Evolutionary conservation across 2,888 invertebrate genomes (phyloP).

Genomic region (Cerceris ruficornis): DNA sequence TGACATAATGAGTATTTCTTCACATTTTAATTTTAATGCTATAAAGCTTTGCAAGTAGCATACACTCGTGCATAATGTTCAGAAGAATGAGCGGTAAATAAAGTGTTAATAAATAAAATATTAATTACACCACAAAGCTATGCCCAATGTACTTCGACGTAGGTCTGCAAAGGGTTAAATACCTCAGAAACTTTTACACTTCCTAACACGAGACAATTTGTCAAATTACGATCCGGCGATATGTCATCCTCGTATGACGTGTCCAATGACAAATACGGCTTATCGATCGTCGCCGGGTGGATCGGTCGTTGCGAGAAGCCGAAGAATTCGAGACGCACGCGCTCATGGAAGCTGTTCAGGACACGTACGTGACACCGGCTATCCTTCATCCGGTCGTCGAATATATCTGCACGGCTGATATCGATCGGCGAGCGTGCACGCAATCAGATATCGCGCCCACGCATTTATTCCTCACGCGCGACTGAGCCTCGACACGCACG

Average conservation of each 20-base stretch:
- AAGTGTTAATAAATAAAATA: background rate
- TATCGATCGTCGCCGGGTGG: slow-evolving; percentile 38
- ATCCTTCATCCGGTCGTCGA: slow-evolving; percentile 54
- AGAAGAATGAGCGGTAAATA: no score
- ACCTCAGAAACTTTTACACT: background rate
- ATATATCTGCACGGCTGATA: slow-evolving; percentile 55
- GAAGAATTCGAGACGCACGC: slow-evolving; percentile 40
- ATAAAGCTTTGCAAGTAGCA: no score
- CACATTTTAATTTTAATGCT: no score
- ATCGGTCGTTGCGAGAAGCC: background rate
- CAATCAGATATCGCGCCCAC: slow-evolving; percentile 60
- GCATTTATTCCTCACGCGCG: slow-evolving; percentile 22
- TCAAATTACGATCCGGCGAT: slow-evolving; percentile 43
- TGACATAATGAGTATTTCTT: no score
- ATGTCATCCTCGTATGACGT: slow-evolving; percentile 17
- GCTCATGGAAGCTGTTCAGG: slow-evolving; percentile 44
- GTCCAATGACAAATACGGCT: slow-evolving; percentile 29
- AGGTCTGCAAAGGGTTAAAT: background rate
- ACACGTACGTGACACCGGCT: slow-evolving; percentile 45
- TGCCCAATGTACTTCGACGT: no score
- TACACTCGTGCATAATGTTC: no score
- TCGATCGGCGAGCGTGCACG: slow-evolving; percentile 52
- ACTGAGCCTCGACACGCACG: slow-evolving; percentile 4
- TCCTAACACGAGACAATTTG: slow-evolving; percentile 40
- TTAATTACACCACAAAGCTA: no score